Evolutionary conservation across 2,797 vertebrate genomes (phyloP).

Genomic region (Tarsius wallacei): DNA sequence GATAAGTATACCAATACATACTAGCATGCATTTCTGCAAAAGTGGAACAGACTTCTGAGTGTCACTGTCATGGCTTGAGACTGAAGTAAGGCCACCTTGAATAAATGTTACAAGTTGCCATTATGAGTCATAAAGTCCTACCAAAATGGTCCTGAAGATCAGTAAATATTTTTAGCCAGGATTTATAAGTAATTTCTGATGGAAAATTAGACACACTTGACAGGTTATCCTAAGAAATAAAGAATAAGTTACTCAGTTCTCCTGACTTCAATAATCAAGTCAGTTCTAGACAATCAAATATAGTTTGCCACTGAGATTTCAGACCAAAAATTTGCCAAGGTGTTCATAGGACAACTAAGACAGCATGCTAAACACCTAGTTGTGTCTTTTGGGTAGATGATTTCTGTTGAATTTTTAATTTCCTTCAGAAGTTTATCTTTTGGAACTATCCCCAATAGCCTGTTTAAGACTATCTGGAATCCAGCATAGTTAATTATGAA

Average conservation of each 20-base stretch:
- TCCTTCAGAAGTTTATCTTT: conserved; percentile 48
- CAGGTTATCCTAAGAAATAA: not conserved
- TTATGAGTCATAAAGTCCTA: not conserved
- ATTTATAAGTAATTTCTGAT: conserved; percentile 12
- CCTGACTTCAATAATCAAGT: not conserved
- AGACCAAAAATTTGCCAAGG: not conserved
- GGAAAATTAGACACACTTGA: conserved; percentile 43
- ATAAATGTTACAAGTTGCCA: conserved; percentile 4
- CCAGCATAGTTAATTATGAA: not conserved
- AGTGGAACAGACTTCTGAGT: not conserved
- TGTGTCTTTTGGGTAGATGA: not conserved
- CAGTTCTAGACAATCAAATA: not conserved
- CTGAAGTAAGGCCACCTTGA: not conserved
- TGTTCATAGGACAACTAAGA: not conserved
- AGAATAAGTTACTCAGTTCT: conserved; percentile 35
- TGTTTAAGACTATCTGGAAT: not conserved
- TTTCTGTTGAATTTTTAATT: conserved; percentile 9
- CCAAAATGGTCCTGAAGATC: not conserved
- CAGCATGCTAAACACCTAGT: not conserved
- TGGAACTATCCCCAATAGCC: not conserved
- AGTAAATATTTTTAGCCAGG: conserved; percentile 6
- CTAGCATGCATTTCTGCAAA: not conserved
- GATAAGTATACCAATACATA: not conserved
- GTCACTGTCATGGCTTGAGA: not conserved
- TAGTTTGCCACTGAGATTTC: not conserved